These are phyloP conservation scores for Apolygus lucorum DNA, from an alignment of 1,140 invertebrate genomes.

Conservation along the genomic window DNA sequence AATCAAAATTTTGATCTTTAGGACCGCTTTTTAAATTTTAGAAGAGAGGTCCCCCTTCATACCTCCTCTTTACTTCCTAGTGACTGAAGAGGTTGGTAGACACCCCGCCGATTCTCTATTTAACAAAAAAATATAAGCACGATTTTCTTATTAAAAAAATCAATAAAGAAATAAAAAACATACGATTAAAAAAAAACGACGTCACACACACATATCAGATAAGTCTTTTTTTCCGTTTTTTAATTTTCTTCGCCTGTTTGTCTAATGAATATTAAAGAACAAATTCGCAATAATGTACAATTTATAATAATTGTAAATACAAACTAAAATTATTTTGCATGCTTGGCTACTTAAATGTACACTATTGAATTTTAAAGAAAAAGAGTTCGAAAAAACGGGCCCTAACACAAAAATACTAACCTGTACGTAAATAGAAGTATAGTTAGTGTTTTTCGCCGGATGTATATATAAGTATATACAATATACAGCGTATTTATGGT, in stretches of 20 bases:
- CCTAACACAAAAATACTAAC: constrained; percentile 11
- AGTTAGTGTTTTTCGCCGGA: constrained; percentile 7
- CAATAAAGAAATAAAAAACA: constrained; percentile 1
- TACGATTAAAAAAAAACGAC: not conserved
- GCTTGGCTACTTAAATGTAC: constrained; percentile 14
- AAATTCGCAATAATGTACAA: constrained; percentile 7
- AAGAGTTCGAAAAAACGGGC: constrained; percentile 16
- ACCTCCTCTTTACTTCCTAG: not conserved
- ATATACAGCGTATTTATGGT: constrained; percentile 10
- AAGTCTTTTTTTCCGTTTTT: not conserved
- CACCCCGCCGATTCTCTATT: not conserved
- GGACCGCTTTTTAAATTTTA: not conserved
- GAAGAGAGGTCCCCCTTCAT: not conserved
- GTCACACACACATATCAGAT: constrained; percentile 10
- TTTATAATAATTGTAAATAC: constrained; percentile 9
- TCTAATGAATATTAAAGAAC: not conserved
- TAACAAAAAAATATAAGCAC: not conserved
- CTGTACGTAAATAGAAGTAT: constrained; percentile 16
- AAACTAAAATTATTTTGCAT: constrained; percentile 10
- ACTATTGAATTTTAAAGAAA: not conserved
- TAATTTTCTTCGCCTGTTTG: not conserved
- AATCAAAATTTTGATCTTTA: not conserved
- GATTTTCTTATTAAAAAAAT: constrained; percentile 1
- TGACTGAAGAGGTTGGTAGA: not conserved
- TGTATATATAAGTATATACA: constrained; percentile 11